Evolutionary conservation across 2,888 invertebrate genomes (phyloP), one percentile per base, ranked within the genome.

Genomic region (Coleophora deauratella): DNA sequence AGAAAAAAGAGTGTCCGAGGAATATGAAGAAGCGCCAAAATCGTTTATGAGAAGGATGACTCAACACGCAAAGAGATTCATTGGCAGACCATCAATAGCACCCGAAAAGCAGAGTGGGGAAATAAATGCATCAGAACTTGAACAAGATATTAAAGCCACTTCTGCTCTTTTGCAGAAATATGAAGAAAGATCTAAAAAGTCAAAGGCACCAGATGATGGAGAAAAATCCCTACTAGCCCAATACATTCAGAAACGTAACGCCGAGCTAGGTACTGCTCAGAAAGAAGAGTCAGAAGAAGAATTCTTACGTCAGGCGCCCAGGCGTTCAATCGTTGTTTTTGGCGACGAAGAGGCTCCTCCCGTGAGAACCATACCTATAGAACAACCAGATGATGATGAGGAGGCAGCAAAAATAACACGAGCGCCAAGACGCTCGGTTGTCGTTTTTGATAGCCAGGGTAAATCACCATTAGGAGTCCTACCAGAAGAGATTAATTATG

Each of bases 111-210:
- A 35, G 6, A 39, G 44, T 11, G 46, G 37, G 33, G 50, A 52
- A 0, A 51, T 43, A 38, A 55, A 64, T 21, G 53, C 42, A 1
- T 45, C 59, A 12, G 41, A 55, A 9, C 37, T 51, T n/a, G 51
- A 59, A 27, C 59, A 62, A 37, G 53, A 57, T 7, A 53, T 57
- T 28, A 54, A 45, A 44, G 51, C 58, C 10, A 60, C 63, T 7
- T 47, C 48, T 8, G 51, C 47, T 10, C 42, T 60, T 2, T 43
- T 60, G 10, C 45, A 52, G 12, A 50, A 57, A 32, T 45, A 57
- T 37, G 21, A 21, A 21, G 21, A 21, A 52, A 57, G 3, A 21
- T 9, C n/a, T 35, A 15, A 11, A 33, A n/a, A 12, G 11, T 33
- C 3, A 33, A 12, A 9, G 11, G 11, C 31, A n/a, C 11, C 31